Evolutionary conservation across 1,140 invertebrate genomes (phyloP).

Genomic region (Apis dorsata): DNA sequence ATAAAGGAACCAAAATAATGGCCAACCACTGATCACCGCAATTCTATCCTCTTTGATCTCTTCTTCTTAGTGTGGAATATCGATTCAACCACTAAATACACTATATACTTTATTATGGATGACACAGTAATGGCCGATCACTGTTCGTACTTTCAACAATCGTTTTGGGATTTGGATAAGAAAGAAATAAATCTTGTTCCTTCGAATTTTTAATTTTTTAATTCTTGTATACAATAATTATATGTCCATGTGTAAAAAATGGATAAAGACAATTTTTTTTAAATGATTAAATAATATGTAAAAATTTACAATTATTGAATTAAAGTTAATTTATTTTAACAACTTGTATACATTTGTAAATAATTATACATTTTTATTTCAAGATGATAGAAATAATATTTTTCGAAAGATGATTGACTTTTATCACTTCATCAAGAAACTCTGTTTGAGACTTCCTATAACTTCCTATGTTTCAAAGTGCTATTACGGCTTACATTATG

Average conservation of each 20-base stretch:
- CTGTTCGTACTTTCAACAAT: constrained; percentile 7
- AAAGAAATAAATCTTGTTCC: not conserved
- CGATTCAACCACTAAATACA: constrained; percentile 1
- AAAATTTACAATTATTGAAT: too few species aligned
- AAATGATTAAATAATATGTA: too few species aligned
- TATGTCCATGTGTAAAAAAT: too few species aligned
- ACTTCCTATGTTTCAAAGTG: not conserved
- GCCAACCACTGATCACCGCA: constrained; percentile 40
- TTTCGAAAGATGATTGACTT: not conserved
- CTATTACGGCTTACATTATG: not conserved
- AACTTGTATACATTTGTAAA: too few species aligned
- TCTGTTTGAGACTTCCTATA: too few species aligned
- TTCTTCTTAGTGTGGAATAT: constrained; percentile 25
- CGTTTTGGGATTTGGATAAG: not conserved
- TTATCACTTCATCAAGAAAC: not conserved
- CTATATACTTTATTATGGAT: constrained; percentile 21
- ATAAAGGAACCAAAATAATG: constrained; percentile 32
- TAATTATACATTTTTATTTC: too few species aligned
- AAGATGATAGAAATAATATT: too few species aligned
- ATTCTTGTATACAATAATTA: not conserved
- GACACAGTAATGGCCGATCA: constrained; percentile 33
- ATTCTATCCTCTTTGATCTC: constrained; percentile 41
- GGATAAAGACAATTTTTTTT: too few species aligned
- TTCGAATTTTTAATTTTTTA: not conserved
- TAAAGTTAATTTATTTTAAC: too few species aligned